Evolutionary conservation across 2,113 vertebrate species (phyloP).

Genomic region (Leptobrachium leishanense): DNA sequence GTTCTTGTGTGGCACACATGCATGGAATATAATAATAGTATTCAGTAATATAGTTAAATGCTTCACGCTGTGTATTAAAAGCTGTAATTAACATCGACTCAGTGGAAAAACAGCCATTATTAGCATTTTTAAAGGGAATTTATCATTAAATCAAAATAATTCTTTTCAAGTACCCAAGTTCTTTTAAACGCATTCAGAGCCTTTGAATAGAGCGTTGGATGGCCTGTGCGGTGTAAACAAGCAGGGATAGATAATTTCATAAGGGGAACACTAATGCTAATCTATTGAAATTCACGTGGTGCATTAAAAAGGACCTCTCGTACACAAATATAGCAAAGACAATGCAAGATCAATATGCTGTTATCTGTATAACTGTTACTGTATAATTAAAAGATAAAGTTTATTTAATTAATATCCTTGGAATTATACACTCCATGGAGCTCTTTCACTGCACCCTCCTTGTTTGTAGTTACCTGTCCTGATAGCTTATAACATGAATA

Average conservation of each 20-base stretch:
- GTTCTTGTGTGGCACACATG: not conserved
- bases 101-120: not conserved
- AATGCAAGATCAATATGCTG: too few relatives aligned
- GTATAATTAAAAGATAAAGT: too few relatives aligned
- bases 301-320: too few relatives aligned
- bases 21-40: not conserved
- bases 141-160: not conserved
- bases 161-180: not conserved
- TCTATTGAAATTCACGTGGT: too few relatives aligned
- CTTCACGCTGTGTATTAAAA: not conserved
- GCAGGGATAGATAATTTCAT: not conserved
- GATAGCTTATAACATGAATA: too few relatives aligned
- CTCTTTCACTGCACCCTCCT: too few relatives aligned
- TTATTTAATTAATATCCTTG: too few relatives aligned
- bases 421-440: too few relatives aligned
- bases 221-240: not conserved
- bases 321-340: too few relatives aligned
- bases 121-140: constrained; percentile 3
- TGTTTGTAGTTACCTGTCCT: too few relatives aligned
- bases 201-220: not conserved
- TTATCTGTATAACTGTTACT: too few relatives aligned
- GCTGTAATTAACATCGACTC: not conserved
- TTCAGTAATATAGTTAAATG: not conserved
- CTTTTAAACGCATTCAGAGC: not conserved
- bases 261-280: not conserved